These are phyloP conservation scores for Xenentodon cancila DNA, from an alignment of 2,797 vertebrate genomes.

Conservation along the genomic window DNA sequence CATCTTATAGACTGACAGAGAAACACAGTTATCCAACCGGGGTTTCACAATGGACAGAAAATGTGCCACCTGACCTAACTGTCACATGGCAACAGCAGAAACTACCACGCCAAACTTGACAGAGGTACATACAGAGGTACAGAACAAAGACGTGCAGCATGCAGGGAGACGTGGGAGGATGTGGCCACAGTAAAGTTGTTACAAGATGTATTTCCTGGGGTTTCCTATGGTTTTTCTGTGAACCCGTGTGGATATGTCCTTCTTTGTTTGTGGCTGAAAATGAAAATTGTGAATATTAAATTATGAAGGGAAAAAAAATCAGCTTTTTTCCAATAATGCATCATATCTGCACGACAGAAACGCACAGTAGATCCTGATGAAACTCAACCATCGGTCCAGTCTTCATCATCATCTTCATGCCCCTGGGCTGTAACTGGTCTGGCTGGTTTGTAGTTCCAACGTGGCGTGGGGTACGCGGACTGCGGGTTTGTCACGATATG, in stretches of 20 bases:
- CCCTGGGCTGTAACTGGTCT: not conserved
- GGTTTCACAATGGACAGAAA: conserved; percentile 4
- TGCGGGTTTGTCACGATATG: not conserved
- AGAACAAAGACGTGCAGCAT: not conserved
- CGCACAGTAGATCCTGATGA: too few species aligned
- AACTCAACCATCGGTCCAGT: too few species aligned
- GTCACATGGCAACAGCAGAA: conserved; percentile 10
- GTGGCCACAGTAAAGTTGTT: too few species aligned
- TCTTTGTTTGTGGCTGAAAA: too few species aligned
- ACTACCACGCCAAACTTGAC: not conserved
- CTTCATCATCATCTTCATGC: not conserved
- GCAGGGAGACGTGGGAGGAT: not conserved
- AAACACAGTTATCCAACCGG: conserved; percentile 5
- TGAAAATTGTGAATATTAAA: too few species aligned
- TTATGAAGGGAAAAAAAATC: too few species aligned
- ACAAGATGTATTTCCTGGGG: too few species aligned
- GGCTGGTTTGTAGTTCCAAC: conserved; percentile 17
- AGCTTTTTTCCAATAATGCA: too few species aligned
- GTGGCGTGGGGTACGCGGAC: not conserved
- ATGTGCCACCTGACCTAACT: conserved; percentile 5
- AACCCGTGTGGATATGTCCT: too few species aligned
- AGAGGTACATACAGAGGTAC: too few species aligned
- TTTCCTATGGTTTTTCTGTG: too few species aligned
- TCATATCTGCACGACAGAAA: too few species aligned
- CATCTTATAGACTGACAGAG: conserved; percentile 24